phyloP scores from a whole-genome alignment of 2,797 vertebrate genomes.

The Galaxias olidus region DNA sequence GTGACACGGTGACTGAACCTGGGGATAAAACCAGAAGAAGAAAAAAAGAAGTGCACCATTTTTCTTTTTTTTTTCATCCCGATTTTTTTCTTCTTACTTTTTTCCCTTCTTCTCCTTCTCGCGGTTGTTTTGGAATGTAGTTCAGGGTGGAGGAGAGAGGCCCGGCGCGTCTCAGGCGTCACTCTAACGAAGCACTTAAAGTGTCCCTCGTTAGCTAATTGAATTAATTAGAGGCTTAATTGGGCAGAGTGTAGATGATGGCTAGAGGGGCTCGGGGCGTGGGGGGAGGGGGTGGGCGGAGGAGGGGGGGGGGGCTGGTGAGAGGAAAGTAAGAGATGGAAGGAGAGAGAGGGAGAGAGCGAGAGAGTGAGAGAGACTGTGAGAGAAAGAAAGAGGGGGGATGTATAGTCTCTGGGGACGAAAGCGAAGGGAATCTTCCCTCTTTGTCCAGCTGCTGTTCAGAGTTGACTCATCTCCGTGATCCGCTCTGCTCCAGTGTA shows the following conservation, averaged over 20 bases:
- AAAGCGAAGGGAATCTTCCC: background rate
- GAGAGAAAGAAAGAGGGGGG: background rate
- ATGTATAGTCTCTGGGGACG: constrained; percentile 9
- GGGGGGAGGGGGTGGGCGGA: background rate
- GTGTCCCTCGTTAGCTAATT: constrained; percentile 59
- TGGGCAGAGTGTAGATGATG: constrained; percentile 59
- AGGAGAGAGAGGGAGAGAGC: background rate
- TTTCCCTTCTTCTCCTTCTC: too few species aligned
- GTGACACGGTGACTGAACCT: constrained; percentile 52
- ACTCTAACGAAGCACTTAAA: constrained; percentile 56
- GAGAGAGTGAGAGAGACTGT: background rate
- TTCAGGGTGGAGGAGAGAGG: constrained; percentile 28
- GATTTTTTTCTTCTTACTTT: too few species aligned
- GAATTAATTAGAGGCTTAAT: constrained; percentile 70
- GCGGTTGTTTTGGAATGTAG: constrained; percentile 34
- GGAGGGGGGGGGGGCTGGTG: constrained; percentile 7
- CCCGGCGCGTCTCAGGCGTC: constrained; percentile 32
- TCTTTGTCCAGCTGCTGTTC: background rate
- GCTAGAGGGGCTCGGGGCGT: constrained; percentile 52
- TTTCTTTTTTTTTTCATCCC: constrained; percentile 15
- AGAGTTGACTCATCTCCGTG: too few species aligned
- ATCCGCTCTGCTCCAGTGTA: too few species aligned
- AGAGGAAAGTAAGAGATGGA: background rate
- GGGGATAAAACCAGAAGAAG: constrained; percentile 30
- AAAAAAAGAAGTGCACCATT: constrained; percentile 36